Evolutionary conservation across 2,888 invertebrate genomes (phyloP), one percentile per base, ranked within the genome.

Genomic region (Sinodicranocentrus sp.): DNA sequence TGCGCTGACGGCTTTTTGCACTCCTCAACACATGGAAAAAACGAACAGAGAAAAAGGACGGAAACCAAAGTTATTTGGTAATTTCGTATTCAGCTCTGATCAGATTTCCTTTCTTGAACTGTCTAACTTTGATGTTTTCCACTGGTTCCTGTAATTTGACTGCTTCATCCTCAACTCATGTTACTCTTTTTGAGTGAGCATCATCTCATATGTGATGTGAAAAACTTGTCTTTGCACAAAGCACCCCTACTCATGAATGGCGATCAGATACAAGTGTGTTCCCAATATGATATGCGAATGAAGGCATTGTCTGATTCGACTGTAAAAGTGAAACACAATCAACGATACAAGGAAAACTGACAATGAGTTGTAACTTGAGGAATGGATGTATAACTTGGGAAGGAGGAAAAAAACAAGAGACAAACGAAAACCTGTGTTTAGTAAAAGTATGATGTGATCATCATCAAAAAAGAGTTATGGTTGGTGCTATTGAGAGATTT

Each of bases 321-420:
- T n/a, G n/a, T 33, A 44, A 63, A 75, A 26, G 63, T 63, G 63
- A 75, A 61, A 26, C 39, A 13, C 61, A 73, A 57, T 72, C 71
- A 44, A 19, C 61, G 17, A n/a, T 48, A 26, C 15, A 25, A 25
- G 44, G 13, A 39, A n/a, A 23, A 73, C 19, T 43, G 63, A 63
- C 28, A 61, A 73, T 26, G 33, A n/a, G 15, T 25, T 39, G 63
- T 48, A 75, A 75, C 75, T 52, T 65, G 75, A 75, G 75, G 52
- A 63, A 63, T 48, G 21, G 48, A 57, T 57, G 63, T 73, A 63
- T 44, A 15, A 39, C 48, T 70, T 59, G 44, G 48, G 33, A 15
- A 44, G 63, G 19, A 73, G n/a, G 28, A 63, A 19, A 19, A 39
- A 63, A 63, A 63, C n/a, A 39, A 8, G 5, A 44, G 26, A 63